Evolutionary conservation across 2,113 vertebrate genomes (phyloP), one percentile per base, ranked within the genome.

Genomic region (Apaloderma vittatum): DNA sequence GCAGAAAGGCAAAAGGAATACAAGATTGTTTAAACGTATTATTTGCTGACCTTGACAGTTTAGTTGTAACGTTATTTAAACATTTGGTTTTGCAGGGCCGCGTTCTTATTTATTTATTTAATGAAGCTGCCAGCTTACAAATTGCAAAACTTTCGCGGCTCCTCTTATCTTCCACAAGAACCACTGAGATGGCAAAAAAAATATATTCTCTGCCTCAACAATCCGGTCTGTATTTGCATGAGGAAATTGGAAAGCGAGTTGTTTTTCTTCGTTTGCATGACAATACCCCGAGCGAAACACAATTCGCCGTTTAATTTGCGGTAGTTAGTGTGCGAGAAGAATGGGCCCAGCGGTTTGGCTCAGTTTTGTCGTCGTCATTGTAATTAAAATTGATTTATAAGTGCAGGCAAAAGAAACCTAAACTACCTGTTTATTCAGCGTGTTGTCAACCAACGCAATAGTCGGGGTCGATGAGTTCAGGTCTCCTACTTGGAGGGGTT

Each of bases 241-340:
- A 97, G 97, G 96, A 98, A 98, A 98, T 98, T 98, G 98, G 97
- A 98, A 97, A 97, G 97, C 85, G 37, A 97, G 97, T 98, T 98
- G 98, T 98, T 98, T 98, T 97, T 96, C 98, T 97, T 98, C 96
- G 68, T 98, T 98, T 98, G 97, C 98, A 98, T 98, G 97, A 98
- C 97, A 98, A 98, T 98, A 96, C 96, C 95, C 91, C 22, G 45
- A 90, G 96, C 77, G 74, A 88, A 73, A 88, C 58, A 93, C 97
- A 97, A 97, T 97, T 97, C 97, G 75, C 94, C 83, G 67, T 97
- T 98, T 98, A 97, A 98, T 98, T 98, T 97, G 97, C 88, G 95
- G 76, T 96, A 85, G 89, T 98, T 98, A 97, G 74, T 12, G 88
- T 74, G 92, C 26, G 23, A 95, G 82, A 89, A 93, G 93, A 84